Evolutionary conservation across 1,140 invertebrate species (phyloP).

Genomic region (Dinothrombium tinctorium): DNA sequence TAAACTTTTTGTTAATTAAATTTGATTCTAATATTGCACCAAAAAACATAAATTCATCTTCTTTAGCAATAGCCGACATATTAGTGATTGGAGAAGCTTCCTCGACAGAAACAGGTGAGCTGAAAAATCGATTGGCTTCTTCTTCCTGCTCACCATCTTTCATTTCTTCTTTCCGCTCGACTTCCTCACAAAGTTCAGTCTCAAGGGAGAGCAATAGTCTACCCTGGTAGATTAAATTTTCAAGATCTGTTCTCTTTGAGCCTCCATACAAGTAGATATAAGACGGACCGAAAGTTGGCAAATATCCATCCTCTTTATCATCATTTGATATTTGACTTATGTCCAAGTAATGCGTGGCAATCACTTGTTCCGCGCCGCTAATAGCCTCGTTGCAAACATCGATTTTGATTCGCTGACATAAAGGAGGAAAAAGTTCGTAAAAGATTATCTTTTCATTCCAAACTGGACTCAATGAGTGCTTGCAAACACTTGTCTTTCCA

Average conservation of each 20-base stretch:
- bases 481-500: conserved; percentile 42
- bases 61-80: background rate
- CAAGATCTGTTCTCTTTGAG: conserved; percentile 53
- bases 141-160: no score
- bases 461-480: conserved; percentile 44
- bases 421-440: conserved; percentile 62
- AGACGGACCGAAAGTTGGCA: conserved; percentile 62
- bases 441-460: conserved; percentile 69
- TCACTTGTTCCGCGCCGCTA: conserved; percentile 47
- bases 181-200: conserved; percentile 10
- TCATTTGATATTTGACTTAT: conserved; percentile 55
- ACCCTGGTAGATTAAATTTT: conserved; percentile 58
- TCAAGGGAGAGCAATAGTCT: conserved; percentile 11
- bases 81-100: background rate
- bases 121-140: no score
- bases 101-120: conserved; percentile 1
- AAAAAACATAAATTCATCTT: conserved; percentile 1
- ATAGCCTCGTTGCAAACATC: conserved; percentile 51
- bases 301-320: conserved; percentile 40
- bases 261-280: conserved; percentile 67
- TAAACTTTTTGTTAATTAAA: conserved; percentile 26
- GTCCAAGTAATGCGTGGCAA: conserved; percentile 60
- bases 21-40: background rate
- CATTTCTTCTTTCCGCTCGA: no score
- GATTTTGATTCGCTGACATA: conserved; percentile 58